phyloP scores from a whole-genome alignment of 2,113 vertebrate genomes.

The Phasianus colchicus region DNA sequence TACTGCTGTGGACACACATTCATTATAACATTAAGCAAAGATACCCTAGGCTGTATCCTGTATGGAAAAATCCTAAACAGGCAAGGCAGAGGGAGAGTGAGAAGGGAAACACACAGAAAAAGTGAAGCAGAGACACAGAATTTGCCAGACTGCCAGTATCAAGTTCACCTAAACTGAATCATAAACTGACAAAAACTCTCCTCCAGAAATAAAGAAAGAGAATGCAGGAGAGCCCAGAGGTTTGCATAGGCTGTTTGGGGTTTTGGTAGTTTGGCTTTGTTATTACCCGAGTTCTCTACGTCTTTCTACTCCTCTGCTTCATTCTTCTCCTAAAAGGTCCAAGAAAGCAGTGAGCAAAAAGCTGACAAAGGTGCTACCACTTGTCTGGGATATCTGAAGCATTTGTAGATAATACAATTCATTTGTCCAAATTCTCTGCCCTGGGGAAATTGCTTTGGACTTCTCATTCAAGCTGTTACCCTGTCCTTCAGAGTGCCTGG shows the following conservation, averaged over 20 bases:
- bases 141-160: not conserved
- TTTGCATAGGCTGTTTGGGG: not conserved
- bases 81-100: not conserved
- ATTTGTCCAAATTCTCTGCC: conserved; percentile 4
- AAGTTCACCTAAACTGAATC: conserved; percentile 22
- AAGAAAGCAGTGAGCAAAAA: conserved; percentile 21
- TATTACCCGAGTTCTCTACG: not conserved
- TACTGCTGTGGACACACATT: not conserved
- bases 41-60: not conserved
- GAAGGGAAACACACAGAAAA: not conserved
- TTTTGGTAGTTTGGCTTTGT: not conserved
- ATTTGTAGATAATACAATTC: conserved; percentile 1
- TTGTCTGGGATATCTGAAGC: not conserved
- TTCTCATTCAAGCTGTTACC: conserved; percentile 11
- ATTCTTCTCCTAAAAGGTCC: not conserved
- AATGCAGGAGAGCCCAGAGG: fast-evolving
- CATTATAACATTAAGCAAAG: conserved; percentile 11
- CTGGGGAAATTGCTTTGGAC: conserved; percentile 18
- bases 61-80: not conserved
- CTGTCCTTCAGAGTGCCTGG: conserved; percentile 11
- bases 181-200: not conserved
- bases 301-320: not conserved
- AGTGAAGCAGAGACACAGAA: not conserved
- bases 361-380: not conserved
- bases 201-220: not conserved